phyloP scores from a whole-genome alignment of 2,113 vertebrate species.

The Crypturellus undulatus region DNA sequence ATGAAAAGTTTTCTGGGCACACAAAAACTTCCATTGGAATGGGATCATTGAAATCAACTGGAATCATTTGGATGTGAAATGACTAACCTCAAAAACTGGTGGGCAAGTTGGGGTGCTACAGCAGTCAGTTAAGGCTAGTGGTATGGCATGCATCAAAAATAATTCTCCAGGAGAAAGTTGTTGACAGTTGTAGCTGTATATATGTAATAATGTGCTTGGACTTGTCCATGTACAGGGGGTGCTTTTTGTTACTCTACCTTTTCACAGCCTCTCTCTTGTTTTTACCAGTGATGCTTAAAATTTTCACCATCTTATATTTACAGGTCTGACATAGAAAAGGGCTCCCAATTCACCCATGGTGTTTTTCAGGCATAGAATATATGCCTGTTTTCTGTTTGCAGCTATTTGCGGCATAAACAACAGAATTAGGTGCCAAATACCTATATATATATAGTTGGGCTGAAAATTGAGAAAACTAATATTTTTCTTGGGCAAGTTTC shows the following conservation, averaged over 20 bases:
- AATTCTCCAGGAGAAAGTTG: background rate
- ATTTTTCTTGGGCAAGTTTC: background rate
- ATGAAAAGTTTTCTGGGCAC: background rate
- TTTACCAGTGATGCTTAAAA: background rate
- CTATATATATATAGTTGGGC: background rate
- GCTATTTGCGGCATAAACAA: background rate
- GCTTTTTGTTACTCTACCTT: background rate
- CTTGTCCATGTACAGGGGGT: background rate
- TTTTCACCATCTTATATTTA: background rate
- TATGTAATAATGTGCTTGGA: background rate
- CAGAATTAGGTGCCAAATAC: background rate
- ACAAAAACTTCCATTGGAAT: background rate
- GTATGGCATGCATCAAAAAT: background rate
- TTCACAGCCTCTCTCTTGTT: background rate
- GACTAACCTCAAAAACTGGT: background rate
- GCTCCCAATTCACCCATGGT: background rate
- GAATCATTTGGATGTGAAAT: background rate
- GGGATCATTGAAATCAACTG: background rate
- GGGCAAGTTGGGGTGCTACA: background rate
- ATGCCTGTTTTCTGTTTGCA: background rate
- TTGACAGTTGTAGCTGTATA: background rate
- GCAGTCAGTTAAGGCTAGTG: background rate
- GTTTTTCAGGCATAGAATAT: background rate
- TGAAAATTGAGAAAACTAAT: background rate
- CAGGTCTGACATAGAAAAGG: background rate